These are phyloP conservation scores for Pachypeltis micranthus DNA, from an alignment of 1,140 invertebrate genomes.

Conservation along the genomic window DNA sequence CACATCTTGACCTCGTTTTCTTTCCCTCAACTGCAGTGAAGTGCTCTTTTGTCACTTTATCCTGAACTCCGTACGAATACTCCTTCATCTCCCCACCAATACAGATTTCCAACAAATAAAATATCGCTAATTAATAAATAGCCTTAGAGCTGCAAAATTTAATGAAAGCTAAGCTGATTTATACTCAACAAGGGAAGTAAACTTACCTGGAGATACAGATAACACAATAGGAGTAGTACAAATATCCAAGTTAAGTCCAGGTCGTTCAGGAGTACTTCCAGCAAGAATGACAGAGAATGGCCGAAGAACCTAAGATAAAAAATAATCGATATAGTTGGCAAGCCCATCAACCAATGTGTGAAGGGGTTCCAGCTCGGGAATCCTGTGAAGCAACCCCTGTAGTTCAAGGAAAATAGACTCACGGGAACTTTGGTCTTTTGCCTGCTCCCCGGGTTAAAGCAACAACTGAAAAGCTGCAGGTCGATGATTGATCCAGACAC, in stretches of 20 bases:
- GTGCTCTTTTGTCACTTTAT: no score
- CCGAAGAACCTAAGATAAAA: constrained; percentile 46
- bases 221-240: constrained; percentile 71
- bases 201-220: constrained; percentile 63
- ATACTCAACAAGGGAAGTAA: no score
- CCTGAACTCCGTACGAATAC: no score
- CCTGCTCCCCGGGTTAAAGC: constrained; percentile 51
- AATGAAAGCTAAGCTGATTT: no score
- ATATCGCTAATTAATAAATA: background rate
- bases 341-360: background rate
- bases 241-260: constrained; percentile 63
- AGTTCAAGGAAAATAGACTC: constrained; percentile 18
- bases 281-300: constrained; percentile 67
- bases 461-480: constrained; percentile 62
- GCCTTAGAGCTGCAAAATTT: no score
- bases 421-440: constrained; percentile 44
- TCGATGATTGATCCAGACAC: constrained; percentile 57
- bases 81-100: no score
- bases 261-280: constrained; percentile 55
- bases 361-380: no score
- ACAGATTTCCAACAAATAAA: constrained; percentile 17
- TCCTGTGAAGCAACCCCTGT: background rate
- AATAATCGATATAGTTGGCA: constrained; percentile 1
- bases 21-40: no score
- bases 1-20: no score